phyloP scores from a whole-genome alignment of 2,888 invertebrate species.

The Eumerus sabulonum region DNA sequence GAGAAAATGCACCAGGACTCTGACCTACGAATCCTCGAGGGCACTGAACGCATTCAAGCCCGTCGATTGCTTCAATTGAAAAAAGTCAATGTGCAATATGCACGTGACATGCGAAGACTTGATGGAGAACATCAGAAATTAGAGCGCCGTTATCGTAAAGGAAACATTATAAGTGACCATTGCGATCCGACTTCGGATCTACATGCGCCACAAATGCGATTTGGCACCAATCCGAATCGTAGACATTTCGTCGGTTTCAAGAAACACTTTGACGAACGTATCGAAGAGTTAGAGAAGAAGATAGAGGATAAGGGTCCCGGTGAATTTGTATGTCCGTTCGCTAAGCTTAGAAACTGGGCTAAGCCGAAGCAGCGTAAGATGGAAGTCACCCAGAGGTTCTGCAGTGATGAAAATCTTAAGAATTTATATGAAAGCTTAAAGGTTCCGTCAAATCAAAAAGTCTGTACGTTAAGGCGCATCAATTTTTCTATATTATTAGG shows the following conservation, averaged over 20 bases:
- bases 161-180: slow-evolving; percentile 80
- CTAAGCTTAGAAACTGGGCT: slow-evolving; percentile 74
- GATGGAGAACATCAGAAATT: slow-evolving; percentile 77
- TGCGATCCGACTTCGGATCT: slow-evolving; percentile 82
- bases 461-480: background rate
- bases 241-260: slow-evolving; percentile 79
- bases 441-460: slow-evolving; percentile 38
- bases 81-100: slow-evolving; percentile 79
- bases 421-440: slow-evolving; percentile 75
- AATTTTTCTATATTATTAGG: slow-evolving; percentile 62
- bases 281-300: slow-evolving; percentile 74
- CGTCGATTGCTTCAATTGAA: slow-evolving; percentile 82
- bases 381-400: slow-evolving; percentile 76
- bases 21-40: slow-evolving; percentile 80
- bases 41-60: slow-evolving; percentile 79
- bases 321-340: slow-evolving; percentile 73
- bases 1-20: slow-evolving; percentile 74
- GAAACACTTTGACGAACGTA: slow-evolving; percentile 75
- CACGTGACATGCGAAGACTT: slow-evolving; percentile 80
- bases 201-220: slow-evolving; percentile 83
- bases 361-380: slow-evolving; percentile 74
- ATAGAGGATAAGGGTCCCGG: slow-evolving; percentile 70
- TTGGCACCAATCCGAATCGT: slow-evolving; percentile 84
- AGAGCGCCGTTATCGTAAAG: slow-evolving; percentile 77
- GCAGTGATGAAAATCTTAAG: slow-evolving; percentile 74